phyloP scores from a whole-genome alignment of 1,140 invertebrate genomes.

The Brachystomella parvula region DNA sequence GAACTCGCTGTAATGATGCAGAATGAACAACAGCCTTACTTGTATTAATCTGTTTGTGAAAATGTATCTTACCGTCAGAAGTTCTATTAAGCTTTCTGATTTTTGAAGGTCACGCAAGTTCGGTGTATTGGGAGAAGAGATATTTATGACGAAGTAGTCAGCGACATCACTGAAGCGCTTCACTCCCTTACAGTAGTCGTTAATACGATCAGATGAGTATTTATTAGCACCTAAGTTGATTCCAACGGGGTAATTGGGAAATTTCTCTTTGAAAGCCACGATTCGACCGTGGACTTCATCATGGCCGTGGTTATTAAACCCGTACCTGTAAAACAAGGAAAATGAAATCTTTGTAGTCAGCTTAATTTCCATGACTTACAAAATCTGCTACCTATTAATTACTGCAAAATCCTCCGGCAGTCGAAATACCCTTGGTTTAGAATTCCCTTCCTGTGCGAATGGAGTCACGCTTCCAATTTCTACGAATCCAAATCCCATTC shows the following conservation, averaged over 20 bases:
- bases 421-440: constrained; percentile 84
- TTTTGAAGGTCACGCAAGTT: constrained; percentile 77
- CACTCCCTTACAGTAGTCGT: constrained; percentile 77
- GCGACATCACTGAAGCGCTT: constrained; percentile 63
- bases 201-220: constrained; percentile 57
- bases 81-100: constrained; percentile 61
- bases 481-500: constrained; percentile 88
- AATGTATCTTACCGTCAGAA: constrained; percentile 50
- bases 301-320: constrained; percentile 95
- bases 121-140: constrained; percentile 85
- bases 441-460: constrained; percentile 80
- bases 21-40: not conserved
- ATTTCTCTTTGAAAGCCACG: constrained; percentile 38
- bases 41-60: not conserved
- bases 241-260: constrained; percentile 52
- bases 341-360: constrained; percentile 5
- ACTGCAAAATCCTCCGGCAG: constrained; percentile 75
- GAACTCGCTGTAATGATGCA: constrained; percentile 45
- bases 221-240: constrained; percentile 97
- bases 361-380: not conserved
- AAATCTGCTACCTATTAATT: constrained; percentile 65
- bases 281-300: constrained; percentile 58
- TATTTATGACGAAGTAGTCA: constrained; percentile 84
- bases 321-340: constrained; percentile 49
- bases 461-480: constrained; percentile 97